These are phyloP conservation scores for Agrochola lychnidis DNA, from an alignment of 2,888 invertebrate genomes.

Conservation along the genomic window DNA sequence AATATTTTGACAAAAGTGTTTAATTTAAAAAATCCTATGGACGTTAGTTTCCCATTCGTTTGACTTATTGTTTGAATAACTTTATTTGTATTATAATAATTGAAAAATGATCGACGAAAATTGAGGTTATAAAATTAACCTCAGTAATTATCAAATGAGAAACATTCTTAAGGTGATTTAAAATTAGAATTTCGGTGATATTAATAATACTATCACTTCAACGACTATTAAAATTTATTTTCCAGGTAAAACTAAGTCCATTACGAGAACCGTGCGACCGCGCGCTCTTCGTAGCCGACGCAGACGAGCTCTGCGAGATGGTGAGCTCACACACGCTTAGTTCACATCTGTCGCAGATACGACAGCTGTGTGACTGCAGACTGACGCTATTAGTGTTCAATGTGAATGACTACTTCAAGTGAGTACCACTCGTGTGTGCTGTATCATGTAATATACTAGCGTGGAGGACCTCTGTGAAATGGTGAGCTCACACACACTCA, in stretches of 20 bases:
- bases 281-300: conserved; percentile 74
- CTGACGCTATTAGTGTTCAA: conserved; percentile 84
- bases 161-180: too few relatives aligned
- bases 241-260: conserved; percentile 72
- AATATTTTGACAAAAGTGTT: too few relatives aligned
- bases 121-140: too few relatives aligned
- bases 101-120: too few relatives aligned
- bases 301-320: conserved; percentile 66
- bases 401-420: conserved; percentile 85
- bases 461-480: conserved; percentile 66
- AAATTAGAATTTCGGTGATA: too few relatives aligned
- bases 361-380: conserved; percentile 68
- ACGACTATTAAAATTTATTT: neutral
- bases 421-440: conserved; percentile 53
- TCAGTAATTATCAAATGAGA: too few relatives aligned
- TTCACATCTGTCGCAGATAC: conserved; percentile 61
- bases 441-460: neutral
- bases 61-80: too few relatives aligned
- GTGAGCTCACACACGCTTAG: conserved; percentile 68
- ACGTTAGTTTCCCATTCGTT: too few relatives aligned
- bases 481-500: conserved; percentile 45
- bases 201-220: too few relatives aligned
- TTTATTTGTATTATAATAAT: too few relatives aligned
- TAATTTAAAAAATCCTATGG: too few relatives aligned
- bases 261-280: conserved; percentile 66